These are phyloP conservation scores for Clarias macrocephalus DNA, from an alignment of 2,113 vertebrate genomes.

Conservation along the genomic window DNA sequence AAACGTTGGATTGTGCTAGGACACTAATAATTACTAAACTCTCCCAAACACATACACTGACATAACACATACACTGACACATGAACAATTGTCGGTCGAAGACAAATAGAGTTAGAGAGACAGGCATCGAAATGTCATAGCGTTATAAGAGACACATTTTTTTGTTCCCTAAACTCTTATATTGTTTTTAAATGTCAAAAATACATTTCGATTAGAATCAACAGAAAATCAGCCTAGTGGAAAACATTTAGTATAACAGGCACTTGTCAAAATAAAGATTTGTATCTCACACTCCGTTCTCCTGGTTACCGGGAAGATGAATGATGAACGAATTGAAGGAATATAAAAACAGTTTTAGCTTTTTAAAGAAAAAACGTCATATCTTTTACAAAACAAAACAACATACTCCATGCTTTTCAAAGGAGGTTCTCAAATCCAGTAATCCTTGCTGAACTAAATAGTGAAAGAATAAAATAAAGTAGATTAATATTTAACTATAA, in stretches of 20 bases:
- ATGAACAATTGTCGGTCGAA: neutral
- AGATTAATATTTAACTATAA: too few species aligned
- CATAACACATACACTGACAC: slow-evolving; percentile 2
- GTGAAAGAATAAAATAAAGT: too few species aligned
- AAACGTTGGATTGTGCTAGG: neutral
- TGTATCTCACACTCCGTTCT: neutral
- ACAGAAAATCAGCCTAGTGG: neutral
- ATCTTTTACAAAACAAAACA: neutral
- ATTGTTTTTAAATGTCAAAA: neutral
- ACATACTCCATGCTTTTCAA: neutral
- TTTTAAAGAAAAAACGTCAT: neutral
- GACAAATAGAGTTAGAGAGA: neutral
- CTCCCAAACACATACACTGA: neutral
- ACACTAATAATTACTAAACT: slow-evolving; percentile 14
- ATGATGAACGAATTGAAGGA: neutral
- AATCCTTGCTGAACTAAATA: neutral
- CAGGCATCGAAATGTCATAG: neutral
- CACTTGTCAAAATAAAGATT: neutral
- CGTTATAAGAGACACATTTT: neutral
- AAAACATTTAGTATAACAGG: neutral
- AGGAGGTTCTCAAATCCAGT: neutral
- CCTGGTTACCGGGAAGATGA: neutral
- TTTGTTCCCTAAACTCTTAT: neutral
- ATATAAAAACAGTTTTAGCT: neutral
- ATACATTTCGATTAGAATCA: neutral